Conservation (phyloP, 2,797 vertebrate genomes). For the Pseudotriccus pelzelni region DNA sequence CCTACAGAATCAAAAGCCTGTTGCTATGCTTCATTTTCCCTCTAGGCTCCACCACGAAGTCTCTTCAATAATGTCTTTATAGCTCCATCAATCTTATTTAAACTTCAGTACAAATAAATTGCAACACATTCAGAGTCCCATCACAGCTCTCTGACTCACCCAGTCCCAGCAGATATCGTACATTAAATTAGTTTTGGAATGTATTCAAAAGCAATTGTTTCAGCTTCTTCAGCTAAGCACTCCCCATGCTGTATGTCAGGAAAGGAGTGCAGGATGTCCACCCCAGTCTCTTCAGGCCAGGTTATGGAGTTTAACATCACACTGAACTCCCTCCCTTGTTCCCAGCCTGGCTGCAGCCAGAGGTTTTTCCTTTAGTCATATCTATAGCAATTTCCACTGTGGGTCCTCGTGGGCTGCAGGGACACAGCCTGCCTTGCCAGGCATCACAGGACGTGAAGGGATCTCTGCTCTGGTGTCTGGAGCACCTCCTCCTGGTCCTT, state of each 20-base stretch:
- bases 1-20: not conserved
- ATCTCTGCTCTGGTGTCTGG: not conserved
- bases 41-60: not conserved
- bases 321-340: not conserved
- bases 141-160: slow-evolving; percentile 64
- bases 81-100: slow-evolving; percentile 60
- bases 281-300: not conserved
- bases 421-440: not conserved
- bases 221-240: slow-evolving; percentile 39
- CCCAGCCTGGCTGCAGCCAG: not conserved
- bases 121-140: slow-evolving; percentile 39
- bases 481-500: not conserved
- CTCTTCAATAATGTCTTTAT: slow-evolving; percentile 24
- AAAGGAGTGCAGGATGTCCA: not conserved
- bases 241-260: not conserved
- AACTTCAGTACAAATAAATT: slow-evolving; percentile 39
- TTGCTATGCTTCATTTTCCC: not conserved
- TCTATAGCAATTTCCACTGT: not conserved
- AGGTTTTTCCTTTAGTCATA: not conserved
- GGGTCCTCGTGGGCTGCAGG: not conserved
- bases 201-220: slow-evolving; percentile 57
- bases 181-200: slow-evolving; percentile 71
- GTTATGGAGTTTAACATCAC: too few species aligned
- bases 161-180: slow-evolving; percentile 7
- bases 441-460: rapidly evolving